Base-by-base conservation (phyloP, 2,113 vertebrate species). In the Pholis gunnellus region DNA sequence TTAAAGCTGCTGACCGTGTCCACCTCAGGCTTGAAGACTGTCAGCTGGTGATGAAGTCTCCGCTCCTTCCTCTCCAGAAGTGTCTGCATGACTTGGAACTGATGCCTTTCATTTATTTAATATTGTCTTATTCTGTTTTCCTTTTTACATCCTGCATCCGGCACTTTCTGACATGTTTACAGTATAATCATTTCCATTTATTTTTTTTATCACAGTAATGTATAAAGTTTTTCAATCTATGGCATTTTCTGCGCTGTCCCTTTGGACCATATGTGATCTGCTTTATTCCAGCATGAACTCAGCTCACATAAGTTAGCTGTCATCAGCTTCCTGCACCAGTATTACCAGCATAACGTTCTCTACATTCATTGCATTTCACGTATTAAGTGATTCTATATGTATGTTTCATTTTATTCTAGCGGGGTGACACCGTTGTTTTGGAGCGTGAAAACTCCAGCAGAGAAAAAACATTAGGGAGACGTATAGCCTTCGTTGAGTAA, bases 401-500 rank as follows among this genome's bases (percentile, higher is more conserved):
- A 65, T 60, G 68, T 80, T 44, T 34, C 2, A 75, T 72, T 82
- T 27, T 11, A 72, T 71, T 77, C 14, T 1, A 13, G 2, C 6
- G 0, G 14, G 10, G n/a, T 18, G 40, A 46, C 60, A 70, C 13
- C 5, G 57, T 40, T 52, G 38, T 22, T 10, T 34, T 6, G 2
- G 2, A 68, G 54, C 46, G 20, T 60, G 7, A 75, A 50, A 82
- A 57, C 68, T 72, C 75, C 4, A 9, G 31, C 44, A 72, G 67
- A 61, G 34, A 73, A 72, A 34, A 75, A 78, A 65, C 63, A 34
- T 18, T 44, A 50, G 8, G 44, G 52, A 31, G 15, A 61, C 40
- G 4, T 9, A 29, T 29, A 59, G n/a, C 66, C 71, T 54, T 83
- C 50, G 7, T 10, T 64, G 38, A 79, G 78, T 75, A 59, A 84